Evolutionary conservation across 2,888 invertebrate genomes (phyloP), one percentile per base, ranked within the genome.

Genomic region (Crioceris asparagi): DNA sequence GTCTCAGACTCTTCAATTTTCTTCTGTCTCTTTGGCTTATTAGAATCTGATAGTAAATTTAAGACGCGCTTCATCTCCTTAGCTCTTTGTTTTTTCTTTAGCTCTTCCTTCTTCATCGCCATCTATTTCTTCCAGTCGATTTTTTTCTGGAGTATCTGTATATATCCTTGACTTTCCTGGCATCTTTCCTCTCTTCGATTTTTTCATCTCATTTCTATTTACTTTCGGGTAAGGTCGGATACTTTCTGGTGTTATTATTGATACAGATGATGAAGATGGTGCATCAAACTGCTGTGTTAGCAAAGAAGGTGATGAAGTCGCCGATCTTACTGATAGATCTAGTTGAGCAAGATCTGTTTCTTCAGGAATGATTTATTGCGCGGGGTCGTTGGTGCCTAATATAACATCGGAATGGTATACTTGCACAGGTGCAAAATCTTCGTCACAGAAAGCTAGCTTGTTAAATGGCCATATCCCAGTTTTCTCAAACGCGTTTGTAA

Each of bases 401-500:
- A 10, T 7, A 7, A 10, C 6, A 21, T 8, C 21, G 6, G 21
- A 21, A 10, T 21, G 21, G 21, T 7, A 21, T 7, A 21, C 21
- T 21, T 21, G 21, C 7, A 21, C 21, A 10, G 21, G 21, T 8
- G 21, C 21, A 21, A 21, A n/a, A n/a, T n/a, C n/a, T n/a, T n/a
- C n/a, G n/a, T n/a, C n/a, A n/a, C n/a, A n/a, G n/a, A n/a, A n/a
- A 10, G 21, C 21, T 8, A 21, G 10, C 10, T 21, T 21, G 21
- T 47, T 42, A 8, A 45, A 19, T 18, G 45, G 48, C 41, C 41
- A 47, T 27, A 50, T 39, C 12, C 51, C 48, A 25, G 47, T 42
- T 27, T 45, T 47, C 14, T 35, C 21, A 41, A 54, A 53, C 10
- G 41, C 41, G 31, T 39, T 44, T 5, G 31, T 32, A 10, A 48